Evolutionary conservation across 2,113 vertebrate genomes (phyloP), one percentile per base, ranked within the genome.

Genomic region (Atlantisia rogersi): DNA sequence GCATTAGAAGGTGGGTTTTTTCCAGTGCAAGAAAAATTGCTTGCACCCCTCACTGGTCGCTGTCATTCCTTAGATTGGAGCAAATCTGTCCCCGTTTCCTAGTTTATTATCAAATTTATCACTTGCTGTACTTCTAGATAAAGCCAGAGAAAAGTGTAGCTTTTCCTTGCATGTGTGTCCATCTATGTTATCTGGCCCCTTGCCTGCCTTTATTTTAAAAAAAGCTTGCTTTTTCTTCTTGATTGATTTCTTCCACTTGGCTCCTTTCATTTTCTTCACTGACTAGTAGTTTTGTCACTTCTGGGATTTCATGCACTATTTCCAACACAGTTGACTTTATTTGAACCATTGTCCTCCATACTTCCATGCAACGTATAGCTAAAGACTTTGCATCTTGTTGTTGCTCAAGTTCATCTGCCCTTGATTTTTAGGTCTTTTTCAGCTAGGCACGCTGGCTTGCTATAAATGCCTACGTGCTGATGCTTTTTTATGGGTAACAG

Each of bases 251-350:
- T 97, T 97, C 96, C 96, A 97, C 96, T 97, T 95, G 93, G 89
- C 74, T 97, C 96, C 96, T 95, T 92, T 96, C 93, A 92, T 97
- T 91, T 92, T 94, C 93, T 95, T 95, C 91, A 95, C 93, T 84
- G 91, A 92, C 93, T 95, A 95, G 93, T 97, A 97, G 86, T 95
- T 96, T 87, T 95, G 92, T 97, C 96, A 95, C 96, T 95, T 97
- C 74, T 91, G 96, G 94, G 95, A 97, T 96, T 97, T 97, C 96
- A 96, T 91, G 96, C 95, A 97, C 96, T 97, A 96, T 96, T 97
- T 97, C 96, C 95, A 95, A 62, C 93, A 91, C 70, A 58, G 91
- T 58, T 95, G 86, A 94, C 92, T 94, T 96, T 95, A 78, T 89
- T 60, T 96, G 93, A 96, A 95, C 89, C 69, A n/a, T 86, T 94